A percentile compares a stretch with the other conserved stretches of the same genome.
Conservation (phyloP, 2,797 vertebrate genomes). For the Nannoperca obscura region DNA sequence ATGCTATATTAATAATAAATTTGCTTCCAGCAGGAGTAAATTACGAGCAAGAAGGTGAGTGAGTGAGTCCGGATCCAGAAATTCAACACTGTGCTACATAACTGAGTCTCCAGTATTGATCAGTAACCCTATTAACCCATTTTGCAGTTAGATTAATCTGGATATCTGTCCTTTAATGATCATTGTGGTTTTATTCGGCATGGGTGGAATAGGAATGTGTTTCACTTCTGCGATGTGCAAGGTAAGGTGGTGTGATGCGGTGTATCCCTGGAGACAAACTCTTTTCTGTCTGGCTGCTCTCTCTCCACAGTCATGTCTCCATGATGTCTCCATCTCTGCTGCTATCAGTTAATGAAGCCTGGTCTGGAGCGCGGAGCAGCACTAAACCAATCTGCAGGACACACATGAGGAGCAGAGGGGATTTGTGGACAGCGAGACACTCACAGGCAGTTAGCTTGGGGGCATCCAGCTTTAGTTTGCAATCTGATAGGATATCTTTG, state of each 20-base stretch:
- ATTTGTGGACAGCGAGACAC: conserved; percentile 60
- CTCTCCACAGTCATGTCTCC: conserved; percentile 49
- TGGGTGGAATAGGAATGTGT: conserved; percentile 11
- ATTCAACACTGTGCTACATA: background rate
- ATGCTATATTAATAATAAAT: conserved; percentile 3
- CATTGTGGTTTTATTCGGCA: conserved; percentile 9
- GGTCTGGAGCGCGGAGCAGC: conserved; percentile 56
- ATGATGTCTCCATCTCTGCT: conserved; percentile 75
- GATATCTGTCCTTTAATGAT: conserved; percentile 35
- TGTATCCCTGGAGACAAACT: conserved; percentile 33
- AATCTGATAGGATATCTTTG: conserved; percentile 59
- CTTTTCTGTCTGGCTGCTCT: conserved; percentile 35
- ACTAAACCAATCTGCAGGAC: conserved; percentile 70
- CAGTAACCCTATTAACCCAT: conserved; percentile 34
- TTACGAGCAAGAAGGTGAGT: conserved; percentile 2
- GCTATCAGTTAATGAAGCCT: conserved; percentile 83
- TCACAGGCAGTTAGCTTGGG: conserved; percentile 36
- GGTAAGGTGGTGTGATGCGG: conserved; percentile 13
- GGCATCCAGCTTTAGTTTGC: conserved; percentile 37
- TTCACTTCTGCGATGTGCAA: conserved; percentile 6
- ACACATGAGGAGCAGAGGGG: conserved; percentile 54
- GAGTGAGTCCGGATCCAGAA: background rate
- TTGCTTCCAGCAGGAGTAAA: conserved; percentile 10
- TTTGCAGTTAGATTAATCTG: conserved; percentile 34
- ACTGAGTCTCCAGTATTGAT: conserved; percentile 45